phyloP scores from a whole-genome alignment of 2,797 vertebrate species.

The Tauraco hartlaubi region DNA sequence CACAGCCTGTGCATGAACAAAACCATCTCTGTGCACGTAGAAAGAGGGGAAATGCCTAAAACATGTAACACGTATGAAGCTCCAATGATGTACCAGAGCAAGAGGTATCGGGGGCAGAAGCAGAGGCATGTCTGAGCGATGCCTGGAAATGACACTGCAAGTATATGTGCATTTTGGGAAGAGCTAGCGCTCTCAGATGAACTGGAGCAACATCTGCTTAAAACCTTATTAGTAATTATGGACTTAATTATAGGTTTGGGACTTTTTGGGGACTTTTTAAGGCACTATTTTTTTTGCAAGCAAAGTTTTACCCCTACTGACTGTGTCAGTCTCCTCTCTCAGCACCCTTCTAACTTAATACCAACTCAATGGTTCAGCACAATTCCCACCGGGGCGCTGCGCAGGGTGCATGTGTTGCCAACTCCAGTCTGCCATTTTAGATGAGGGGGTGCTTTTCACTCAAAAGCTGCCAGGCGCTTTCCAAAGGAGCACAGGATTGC shows the following conservation, averaged over 20 bases:
- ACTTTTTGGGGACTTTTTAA: neutral
- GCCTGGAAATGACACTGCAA: neutral
- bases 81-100: neutral
- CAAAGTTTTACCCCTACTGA: neutral
- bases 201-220: neutral
- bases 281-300: neutral
- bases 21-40: neutral
- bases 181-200: neutral
- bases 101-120: rapidly evolving
- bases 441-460: neutral
- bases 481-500: neutral
- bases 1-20: neutral
- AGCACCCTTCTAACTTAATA: neutral
- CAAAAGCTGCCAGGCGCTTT: neutral
- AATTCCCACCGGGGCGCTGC: neutral
- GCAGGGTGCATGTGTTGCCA: neutral
- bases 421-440: neutral
- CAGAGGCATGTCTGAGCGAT: neutral
- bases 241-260: neutral
- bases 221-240: neutral
- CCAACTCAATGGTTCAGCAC: neutral
- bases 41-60: neutral
- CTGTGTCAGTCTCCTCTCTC: neutral
- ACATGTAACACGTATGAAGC: rapidly evolving
- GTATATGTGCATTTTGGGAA: neutral